phyloP scores from a whole-genome alignment of 2,888 invertebrate genomes.

The Torymus tubicola region DNA sequence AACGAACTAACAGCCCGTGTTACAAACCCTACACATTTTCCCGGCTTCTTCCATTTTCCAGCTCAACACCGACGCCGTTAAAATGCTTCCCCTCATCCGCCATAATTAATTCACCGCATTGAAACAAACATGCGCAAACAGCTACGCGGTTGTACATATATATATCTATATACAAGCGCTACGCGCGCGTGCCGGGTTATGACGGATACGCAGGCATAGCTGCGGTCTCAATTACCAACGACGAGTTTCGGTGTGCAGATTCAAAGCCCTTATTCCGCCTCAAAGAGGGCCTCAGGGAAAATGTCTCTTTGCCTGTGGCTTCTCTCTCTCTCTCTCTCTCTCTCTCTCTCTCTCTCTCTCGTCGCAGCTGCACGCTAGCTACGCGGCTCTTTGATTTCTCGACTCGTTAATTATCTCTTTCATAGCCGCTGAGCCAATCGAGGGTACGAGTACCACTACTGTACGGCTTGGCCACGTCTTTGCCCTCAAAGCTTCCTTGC shows the following conservation, averaged over 20 bases:
- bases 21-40: no score
- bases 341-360: conserved; percentile 23
- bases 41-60: no score
- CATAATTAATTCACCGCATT: no score
- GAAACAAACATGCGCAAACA: no score
- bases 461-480: not conserved
- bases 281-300: conserved; percentile 2
- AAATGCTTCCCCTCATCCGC: no score
- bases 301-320: conserved; percentile 23
- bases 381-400: conserved; percentile 52
- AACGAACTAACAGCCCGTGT: no score
- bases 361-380: not conserved
- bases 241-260: conserved; percentile 2
- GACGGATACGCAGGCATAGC: not conserved
- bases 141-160: no score
- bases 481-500: conserved; percentile 36
- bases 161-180: no score
- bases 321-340: conserved; percentile 21
- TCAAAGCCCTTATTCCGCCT: conserved; percentile 27
- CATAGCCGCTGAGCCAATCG: conserved; percentile 23
- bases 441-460: not conserved
- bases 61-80: no score
- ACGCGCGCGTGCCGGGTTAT: not conserved
- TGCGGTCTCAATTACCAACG: not conserved
- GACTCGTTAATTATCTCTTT: conserved; percentile 55